Evolutionary conservation across 2,888 invertebrate genomes (phyloP).

Genomic region (Syritta pipiens): DNA sequence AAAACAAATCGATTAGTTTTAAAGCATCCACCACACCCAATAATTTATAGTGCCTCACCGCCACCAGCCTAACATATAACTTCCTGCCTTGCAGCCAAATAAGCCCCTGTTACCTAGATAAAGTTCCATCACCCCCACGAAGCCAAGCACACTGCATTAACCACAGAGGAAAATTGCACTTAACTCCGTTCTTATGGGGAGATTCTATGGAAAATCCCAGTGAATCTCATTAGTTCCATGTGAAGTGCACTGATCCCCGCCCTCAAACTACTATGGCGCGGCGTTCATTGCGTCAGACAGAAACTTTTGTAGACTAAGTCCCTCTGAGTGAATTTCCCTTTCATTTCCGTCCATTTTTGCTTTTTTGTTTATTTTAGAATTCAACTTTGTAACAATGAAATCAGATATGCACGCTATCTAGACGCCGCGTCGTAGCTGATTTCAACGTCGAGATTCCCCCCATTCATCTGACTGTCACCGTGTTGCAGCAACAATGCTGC

Average conservation of each 20-base stretch:
- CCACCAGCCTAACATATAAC: slow-evolving; percentile 8
- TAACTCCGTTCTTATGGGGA: not conserved
- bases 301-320: not conserved
- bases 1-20: slow-evolving; percentile 23
- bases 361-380: not conserved
- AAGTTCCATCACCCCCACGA: slow-evolving; percentile 49
- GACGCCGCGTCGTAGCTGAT: slow-evolving; percentile 48
- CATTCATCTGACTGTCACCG: slow-evolving; percentile 33
- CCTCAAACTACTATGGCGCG: not conserved
- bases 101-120: slow-evolving; percentile 58
- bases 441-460: slow-evolving; percentile 44
- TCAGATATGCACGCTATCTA: slow-evolving; percentile 39
- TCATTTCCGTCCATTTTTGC: slow-evolving; percentile 47
- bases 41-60: slow-evolving; percentile 4
- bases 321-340: slow-evolving; percentile 48
- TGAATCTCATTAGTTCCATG: slow-evolving; percentile 64
- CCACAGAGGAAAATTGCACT: slow-evolving; percentile 7
- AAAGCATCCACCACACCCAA: slow-evolving; percentile 40
- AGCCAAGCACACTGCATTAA: slow-evolving; percentile 9
- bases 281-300: not conserved
- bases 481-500: slow-evolving; percentile 45
- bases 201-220: slow-evolving; percentile 31
- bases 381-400: slow-evolving; percentile 42
- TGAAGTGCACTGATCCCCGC: slow-evolving; percentile 51
- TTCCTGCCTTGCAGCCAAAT: slow-evolving; percentile 29